Base-by-base conservation (phyloP, 2,888 invertebrate genomes). In the Atherix ibis region DNA sequence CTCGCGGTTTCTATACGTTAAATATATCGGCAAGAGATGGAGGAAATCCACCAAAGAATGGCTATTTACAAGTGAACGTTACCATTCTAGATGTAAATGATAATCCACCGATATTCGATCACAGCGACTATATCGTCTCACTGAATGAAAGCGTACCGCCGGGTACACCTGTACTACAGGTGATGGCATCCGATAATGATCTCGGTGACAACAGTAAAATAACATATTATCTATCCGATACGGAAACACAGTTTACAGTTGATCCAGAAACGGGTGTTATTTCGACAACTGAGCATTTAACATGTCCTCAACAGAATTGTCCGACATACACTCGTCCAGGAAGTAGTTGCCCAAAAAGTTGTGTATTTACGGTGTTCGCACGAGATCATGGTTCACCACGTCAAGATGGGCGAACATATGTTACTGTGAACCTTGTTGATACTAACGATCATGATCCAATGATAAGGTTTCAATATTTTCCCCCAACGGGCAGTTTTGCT, bases 391-490 rank as follows among this genome's bases (percentile, higher is more conserved):
- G 94, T 3, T 76, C 80, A 18, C 91, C 92, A 0, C 66, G 85
- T 31, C 88, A 91, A 58, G 85, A 88, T 58, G 91, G 89, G 2
- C 70, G 91, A 36, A 85, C 92, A 4, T 91, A 89, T 58, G 88
- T 92, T 18, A 91, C 89, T 30, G 85, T 92, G 3, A 89, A 88
- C 63, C 67, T 91, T 31, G 70, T 89, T 40, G 89, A 91, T 54
- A 85, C 89, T 19, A 92, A 92, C 58, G 89, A 91, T 63, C 89
- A 94, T 57, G 88, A 88, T 60, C 91, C 91, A 4, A 74, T 82
- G 31, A 88, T 92, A 46, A 78, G 82, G 43, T 84, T 92, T 62
- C 75, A 80, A 33, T 88, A 87, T 56, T 83, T 91, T 57, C 76
- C 79, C 13, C 66, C 78, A 3, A 84, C 81, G 1, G 83, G 85